Conservation (phyloP, 2,888 invertebrate species). For the Epistrophe eligans region DNA sequence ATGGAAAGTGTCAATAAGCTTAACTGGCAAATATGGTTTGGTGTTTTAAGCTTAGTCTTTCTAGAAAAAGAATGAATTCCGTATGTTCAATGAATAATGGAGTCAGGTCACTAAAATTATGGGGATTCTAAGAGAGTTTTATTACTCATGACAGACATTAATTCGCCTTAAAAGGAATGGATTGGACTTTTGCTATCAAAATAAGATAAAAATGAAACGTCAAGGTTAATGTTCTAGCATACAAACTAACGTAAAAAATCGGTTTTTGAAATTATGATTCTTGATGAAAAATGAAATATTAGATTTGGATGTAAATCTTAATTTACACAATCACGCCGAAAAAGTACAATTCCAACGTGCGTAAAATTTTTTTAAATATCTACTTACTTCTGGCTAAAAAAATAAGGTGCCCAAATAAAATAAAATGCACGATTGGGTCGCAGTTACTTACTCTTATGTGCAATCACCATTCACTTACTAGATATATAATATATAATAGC, state of each 20-base stretch:
- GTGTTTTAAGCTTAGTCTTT: not conserved
- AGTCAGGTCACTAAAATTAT: not conserved
- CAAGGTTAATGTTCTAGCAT: not conserved
- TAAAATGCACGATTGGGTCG: too few relatives aligned
- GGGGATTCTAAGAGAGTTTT: not conserved
- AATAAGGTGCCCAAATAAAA: too few relatives aligned
- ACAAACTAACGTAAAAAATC: not conserved
- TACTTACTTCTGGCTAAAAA: too few relatives aligned
- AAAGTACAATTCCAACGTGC: too few relatives aligned
- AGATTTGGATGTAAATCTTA: too few relatives aligned
- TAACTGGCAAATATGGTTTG: not conserved
- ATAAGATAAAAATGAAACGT: not conserved
- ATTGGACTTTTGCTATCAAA: not conserved
- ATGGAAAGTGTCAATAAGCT: constrained; percentile 13
- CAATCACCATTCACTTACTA: too few relatives aligned
- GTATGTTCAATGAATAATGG: not conserved
- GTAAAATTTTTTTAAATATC: too few relatives aligned
- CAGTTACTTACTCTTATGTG: too few relatives aligned
- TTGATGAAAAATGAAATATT: too few relatives aligned
- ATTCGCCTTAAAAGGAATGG: not conserved
- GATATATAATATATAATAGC: too few relatives aligned
- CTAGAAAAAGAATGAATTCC: not conserved
- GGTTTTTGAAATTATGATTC: not conserved
- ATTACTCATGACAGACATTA: not conserved
- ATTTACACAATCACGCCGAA: too few relatives aligned